These are phyloP conservation scores for Campopleginae sp. DNA, from an alignment of 2,888 invertebrate genomes.

Conservation along the genomic window DNA sequence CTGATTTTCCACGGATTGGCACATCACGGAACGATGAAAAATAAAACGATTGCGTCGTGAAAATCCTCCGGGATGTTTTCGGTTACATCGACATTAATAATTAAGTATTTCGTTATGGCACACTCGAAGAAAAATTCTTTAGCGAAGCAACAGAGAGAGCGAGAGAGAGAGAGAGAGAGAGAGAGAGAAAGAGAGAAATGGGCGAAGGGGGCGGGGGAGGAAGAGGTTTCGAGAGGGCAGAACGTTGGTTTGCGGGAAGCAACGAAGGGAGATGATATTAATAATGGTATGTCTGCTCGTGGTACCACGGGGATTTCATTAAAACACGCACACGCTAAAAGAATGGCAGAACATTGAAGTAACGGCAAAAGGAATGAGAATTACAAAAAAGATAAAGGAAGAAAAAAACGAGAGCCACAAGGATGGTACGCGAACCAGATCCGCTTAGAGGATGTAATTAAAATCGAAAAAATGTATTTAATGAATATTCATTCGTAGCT, in stretches of 20 bases:
- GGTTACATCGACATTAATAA: slow-evolving; percentile 80
- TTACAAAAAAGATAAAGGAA: slow-evolving; percentile 53
- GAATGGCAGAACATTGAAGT: slow-evolving; percentile 69
- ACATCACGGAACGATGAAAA: slow-evolving; percentile 7
- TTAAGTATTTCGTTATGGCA: slow-evolving; percentile 82
- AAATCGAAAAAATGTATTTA: slow-evolving; percentile 83
- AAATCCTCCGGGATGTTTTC: slow-evolving; percentile 39
- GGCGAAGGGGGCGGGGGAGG: neutral
- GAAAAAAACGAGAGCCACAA: slow-evolving; percentile 46
- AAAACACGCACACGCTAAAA: slow-evolving; percentile 74
- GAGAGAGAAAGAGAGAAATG: neutral
- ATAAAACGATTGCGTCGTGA: slow-evolving; percentile 24
- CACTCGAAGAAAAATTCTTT: slow-evolving; percentile 74
- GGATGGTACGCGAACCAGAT: slow-evolving; percentile 78
- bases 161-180: neutral
- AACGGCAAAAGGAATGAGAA: slow-evolving; percentile 70
- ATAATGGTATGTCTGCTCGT: slow-evolving; percentile 80
- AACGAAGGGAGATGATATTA: slow-evolving; percentile 77
- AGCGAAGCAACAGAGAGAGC: neutral
- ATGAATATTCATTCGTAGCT: slow-evolving; percentile 79
- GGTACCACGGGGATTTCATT: slow-evolving; percentile 80
- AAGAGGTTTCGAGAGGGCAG: slow-evolving; percentile 61
- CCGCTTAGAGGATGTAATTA: slow-evolving; percentile 83
- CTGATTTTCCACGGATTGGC: neutral
- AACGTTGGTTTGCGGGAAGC: slow-evolving; percentile 28